Evolutionary conservation across 2,888 invertebrate genomes (phyloP).

Genomic region (Hermaeophaga mercurialis): DNA sequence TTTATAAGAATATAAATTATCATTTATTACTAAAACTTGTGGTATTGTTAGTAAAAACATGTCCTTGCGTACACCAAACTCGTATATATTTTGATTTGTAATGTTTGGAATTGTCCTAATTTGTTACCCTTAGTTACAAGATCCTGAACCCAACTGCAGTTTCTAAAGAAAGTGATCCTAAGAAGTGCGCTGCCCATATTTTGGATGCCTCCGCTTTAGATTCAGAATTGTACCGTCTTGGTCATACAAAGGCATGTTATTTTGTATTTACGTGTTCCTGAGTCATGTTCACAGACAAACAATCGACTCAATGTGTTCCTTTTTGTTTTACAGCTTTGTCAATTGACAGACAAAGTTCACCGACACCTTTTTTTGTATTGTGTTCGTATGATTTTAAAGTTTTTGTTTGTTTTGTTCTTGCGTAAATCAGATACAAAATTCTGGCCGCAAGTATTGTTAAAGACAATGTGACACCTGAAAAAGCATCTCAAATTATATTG

Average conservation of each 20-base stretch:
- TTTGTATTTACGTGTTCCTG: conserved; percentile 10
- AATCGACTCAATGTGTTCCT: conserved; percentile 10
- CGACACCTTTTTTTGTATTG: conserved; percentile 21
- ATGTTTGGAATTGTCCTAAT: conserved; percentile 17
- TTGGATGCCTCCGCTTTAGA: conserved; percentile 84
- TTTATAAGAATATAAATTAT: too few relatives aligned
- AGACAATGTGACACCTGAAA: conserved; percentile 73
- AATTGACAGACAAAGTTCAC: conserved; percentile 31
- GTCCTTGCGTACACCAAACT: too few relatives aligned
- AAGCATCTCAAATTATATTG: conserved; percentile 83
- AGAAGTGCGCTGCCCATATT: conserved; percentile 83
- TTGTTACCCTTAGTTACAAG: conserved; percentile 82
- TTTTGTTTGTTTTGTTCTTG: conserved; percentile 37
- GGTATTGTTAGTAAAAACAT: too few relatives aligned
- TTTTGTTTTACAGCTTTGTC: conserved; percentile 10
- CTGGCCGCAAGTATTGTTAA: conserved; percentile 91
- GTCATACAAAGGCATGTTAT: conserved; percentile 96
- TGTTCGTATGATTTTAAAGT: conserved; percentile 16
- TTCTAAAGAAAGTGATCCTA: conserved; percentile 75
- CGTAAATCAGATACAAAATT: conserved; percentile 92
- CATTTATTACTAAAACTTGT: too few relatives aligned
- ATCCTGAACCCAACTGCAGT: conserved; percentile 94
- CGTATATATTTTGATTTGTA: too few relatives aligned
- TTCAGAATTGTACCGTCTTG: conserved; percentile 92
- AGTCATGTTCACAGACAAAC: conserved; percentile 19